Conservation (phyloP, 2,113 vertebrate species). For the Plecotus auritus region DNA sequence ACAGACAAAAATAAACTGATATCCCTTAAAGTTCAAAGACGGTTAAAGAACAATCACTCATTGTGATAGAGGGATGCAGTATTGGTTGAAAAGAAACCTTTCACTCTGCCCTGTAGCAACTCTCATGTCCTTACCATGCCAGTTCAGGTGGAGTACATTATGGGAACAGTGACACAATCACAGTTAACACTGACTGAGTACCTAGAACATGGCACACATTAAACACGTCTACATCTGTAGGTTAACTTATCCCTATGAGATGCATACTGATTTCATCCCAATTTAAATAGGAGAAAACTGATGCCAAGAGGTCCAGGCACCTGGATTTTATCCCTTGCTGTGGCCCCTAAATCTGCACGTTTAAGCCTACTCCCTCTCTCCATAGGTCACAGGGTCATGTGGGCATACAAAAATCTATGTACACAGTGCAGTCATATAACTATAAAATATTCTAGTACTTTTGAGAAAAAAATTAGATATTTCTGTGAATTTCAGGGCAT, state of each 20-base stretch:
- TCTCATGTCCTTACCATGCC: background rate
- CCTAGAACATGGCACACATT: background rate
- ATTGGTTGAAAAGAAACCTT: background rate
- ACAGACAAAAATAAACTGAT: conserved; percentile 33
- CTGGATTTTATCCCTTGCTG: background rate
- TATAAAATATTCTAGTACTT: background rate
- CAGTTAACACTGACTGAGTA: background rate
- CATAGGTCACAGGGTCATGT: background rate
- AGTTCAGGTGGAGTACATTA: background rate
- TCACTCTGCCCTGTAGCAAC: background rate
- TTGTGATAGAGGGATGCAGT: too few species aligned
- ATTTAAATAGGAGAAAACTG: background rate
- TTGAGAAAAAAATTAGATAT: background rate
- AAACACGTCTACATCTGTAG: background rate
- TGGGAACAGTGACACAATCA: background rate
- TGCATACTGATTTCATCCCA: background rate
- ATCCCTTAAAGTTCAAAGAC: background rate
- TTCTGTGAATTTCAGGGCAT: background rate
- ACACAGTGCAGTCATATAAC: background rate
- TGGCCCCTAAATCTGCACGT: background rate
- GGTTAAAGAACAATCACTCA: background rate
- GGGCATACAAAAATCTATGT: background rate
- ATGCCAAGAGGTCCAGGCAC: background rate
- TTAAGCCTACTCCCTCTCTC: background rate
- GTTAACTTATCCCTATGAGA: background rate